phyloP scores from a whole-genome alignment of 92 coral and sea anemone species.

The Bergia sp. region DNA sequence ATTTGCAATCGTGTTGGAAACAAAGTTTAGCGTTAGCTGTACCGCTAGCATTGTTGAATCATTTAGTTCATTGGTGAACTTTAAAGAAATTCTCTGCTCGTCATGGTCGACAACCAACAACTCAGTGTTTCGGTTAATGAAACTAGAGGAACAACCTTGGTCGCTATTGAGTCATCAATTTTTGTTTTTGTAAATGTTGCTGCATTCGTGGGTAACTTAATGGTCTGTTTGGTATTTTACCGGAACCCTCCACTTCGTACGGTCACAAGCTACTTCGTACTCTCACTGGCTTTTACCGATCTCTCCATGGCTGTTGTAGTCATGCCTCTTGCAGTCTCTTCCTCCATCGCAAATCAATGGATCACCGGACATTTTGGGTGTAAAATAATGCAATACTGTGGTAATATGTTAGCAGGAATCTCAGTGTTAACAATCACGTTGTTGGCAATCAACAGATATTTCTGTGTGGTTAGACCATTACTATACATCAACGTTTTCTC shows the following conservation, averaged over 20 bases:
- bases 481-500: too few relatives aligned
- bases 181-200: not conserved
- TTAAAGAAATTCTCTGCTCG: too few relatives aligned
- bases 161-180: not conserved
- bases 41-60: too few relatives aligned
- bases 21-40: too few relatives aligned
- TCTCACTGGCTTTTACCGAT: not conserved
- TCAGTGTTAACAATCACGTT: not conserved
- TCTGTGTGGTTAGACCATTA: not conserved
- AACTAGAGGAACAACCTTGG: not conserved
- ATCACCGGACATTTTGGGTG: not conserved
- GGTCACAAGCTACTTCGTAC: too few relatives aligned
- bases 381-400: not conserved
- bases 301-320: not conserved
- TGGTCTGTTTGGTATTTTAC: not conserved
- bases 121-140: not conserved
- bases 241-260: too few relatives aligned
- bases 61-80: too few relatives aligned
- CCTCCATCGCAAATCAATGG: not conserved
- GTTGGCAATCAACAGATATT: conserved; percentile 4
- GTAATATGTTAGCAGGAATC: not conserved
- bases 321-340: not conserved
- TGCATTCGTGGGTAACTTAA: not conserved
- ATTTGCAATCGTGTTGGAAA: too few relatives aligned
- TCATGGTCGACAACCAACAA: not conserved